Evolutionary conservation across 2,113 vertebrate genomes (phyloP).

Genomic region (Antidorcas marsupialis): DNA sequence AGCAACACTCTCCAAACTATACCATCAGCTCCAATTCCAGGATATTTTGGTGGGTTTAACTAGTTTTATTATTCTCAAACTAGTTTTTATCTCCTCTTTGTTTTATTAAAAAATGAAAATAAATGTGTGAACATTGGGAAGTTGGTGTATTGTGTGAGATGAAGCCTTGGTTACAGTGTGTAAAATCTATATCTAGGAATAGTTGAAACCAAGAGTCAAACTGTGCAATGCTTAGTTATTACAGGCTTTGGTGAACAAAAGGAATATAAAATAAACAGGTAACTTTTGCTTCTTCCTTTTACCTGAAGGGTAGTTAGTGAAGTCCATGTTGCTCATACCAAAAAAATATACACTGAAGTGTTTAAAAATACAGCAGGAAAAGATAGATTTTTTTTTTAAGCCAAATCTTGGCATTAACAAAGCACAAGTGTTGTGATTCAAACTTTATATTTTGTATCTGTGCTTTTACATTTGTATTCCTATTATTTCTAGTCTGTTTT

Average conservation of each 20-base stretch:
- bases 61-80: not conserved
- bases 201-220: not conserved
- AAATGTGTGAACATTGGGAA: not conserved
- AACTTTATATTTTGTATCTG: slow-evolving; percentile 25
- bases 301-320: not conserved
- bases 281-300: slow-evolving; percentile 27
- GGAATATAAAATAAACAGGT: not conserved
- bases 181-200: not conserved
- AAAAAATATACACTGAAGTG: not conserved
- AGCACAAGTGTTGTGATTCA: not conserved
- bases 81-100: not conserved
- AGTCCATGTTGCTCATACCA: not conserved
- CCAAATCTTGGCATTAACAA: not conserved
- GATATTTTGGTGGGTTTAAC: not conserved
- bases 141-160: not conserved
- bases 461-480: not conserved
- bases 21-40: not conserved
- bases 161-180: not conserved
- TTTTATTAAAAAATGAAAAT: slow-evolving; percentile 34
- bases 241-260: not conserved
- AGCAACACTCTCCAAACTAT: not conserved
- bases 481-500: not conserved
- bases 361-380: slow-evolving; percentile 6
- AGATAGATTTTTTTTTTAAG: not conserved
- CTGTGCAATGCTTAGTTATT: not conserved